Evolutionary conservation across 2,888 invertebrate species (phyloP).

Genomic region (Sphinx pinastri): DNA sequence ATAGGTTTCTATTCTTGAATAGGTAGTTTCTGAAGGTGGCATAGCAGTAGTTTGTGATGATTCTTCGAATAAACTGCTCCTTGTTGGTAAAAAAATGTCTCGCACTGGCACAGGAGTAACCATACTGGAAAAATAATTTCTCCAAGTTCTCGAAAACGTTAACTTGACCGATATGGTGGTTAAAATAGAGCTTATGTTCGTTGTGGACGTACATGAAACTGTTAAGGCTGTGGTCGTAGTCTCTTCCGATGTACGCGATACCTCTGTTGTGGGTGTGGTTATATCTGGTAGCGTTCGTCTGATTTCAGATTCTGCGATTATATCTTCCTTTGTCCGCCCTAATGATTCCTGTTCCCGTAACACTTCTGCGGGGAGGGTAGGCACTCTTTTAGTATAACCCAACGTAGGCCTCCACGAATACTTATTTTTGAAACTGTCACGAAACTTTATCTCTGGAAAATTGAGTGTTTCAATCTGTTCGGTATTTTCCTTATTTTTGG

Average conservation of each 20-base stretch:
- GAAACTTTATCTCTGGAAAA: not conserved
- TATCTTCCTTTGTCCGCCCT: not conserved
- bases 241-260: not conserved
- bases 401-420: not conserved
- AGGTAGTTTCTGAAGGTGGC: not conserved
- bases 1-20: not conserved
- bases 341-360: not conserved
- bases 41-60: not conserved
- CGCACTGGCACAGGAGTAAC: too few relatives aligned
- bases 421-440: not conserved
- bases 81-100: not conserved
- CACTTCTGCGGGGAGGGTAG: not conserved
- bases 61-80: not conserved
- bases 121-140: slow-evolving; percentile 10
- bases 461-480: not conserved
- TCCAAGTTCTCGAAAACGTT: slow-evolving; percentile 8
- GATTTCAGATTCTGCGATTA: not conserved
- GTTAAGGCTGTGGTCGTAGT: not conserved
- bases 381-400: not conserved
- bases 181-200: not conserved
- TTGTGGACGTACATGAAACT: too few relatives aligned
- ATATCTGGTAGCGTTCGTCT: slow-evolving; percentile 4
- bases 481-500: not conserved
- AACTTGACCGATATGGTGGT: too few relatives aligned
- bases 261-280: not conserved